Evolutionary conservation across 30 jellyfish, hydroid and myxozoan species (phyloP).

Genomic region (Clytia hemisphaerica): DNA sequence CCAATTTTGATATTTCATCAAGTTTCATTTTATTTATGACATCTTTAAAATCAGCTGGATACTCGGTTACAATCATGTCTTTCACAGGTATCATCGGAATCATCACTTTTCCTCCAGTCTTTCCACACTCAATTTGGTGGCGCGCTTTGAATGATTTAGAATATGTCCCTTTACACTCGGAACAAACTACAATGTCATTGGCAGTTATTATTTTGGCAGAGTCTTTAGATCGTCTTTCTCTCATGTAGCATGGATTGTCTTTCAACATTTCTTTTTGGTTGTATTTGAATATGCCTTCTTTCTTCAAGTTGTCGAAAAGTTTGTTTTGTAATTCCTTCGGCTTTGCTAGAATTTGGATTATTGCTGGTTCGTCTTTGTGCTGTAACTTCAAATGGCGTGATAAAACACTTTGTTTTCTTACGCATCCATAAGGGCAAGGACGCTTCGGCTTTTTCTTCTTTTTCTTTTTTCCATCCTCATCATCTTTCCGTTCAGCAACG

Average conservation of each 20-base stretch:
- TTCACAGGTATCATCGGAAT: not conserved
- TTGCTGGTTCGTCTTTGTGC: constrained; percentile 22
- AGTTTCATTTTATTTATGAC: not conserved
- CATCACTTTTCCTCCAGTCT: not conserved
- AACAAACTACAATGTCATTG: not conserved
- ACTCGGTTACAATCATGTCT: not conserved
- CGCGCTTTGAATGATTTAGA: not conserved
- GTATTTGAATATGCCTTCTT: not conserved
- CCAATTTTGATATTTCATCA: not conserved
- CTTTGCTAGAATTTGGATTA: not conserved
- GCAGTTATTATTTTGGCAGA: too few relatives aligned
- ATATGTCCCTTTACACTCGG: not conserved
- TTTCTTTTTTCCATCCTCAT: too few relatives aligned
- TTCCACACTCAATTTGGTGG: not conserved
- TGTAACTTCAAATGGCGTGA: not conserved
- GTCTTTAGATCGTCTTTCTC: not conserved
- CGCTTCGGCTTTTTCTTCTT: too few relatives aligned
- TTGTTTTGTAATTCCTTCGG: not conserved
- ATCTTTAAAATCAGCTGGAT: not conserved
- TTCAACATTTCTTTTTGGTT: constrained; percentile 1
- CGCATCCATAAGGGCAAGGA: too few relatives aligned
- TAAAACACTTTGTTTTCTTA: constrained; percentile 12
- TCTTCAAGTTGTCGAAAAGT: not conserved
- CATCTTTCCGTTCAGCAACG: too few relatives aligned
- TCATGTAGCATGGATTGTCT: not conserved